Base-by-base conservation (phyloP, 2,888 invertebrate species). In the Chydorus sphaericus region DNA sequence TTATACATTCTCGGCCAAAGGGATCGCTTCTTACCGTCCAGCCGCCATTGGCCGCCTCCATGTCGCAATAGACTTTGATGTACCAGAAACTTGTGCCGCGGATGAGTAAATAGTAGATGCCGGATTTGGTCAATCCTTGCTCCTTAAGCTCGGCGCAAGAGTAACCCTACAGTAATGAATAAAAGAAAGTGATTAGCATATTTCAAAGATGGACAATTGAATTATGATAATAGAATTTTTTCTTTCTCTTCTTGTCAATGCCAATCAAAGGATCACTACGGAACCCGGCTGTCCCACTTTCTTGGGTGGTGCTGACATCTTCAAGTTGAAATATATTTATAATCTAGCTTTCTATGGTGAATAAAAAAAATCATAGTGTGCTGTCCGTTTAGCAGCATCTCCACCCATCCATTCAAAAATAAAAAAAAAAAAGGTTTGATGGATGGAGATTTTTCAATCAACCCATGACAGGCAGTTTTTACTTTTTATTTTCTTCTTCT, bases 41-140 rank as follows among this genome's bases (percentile, higher is more conserved):
- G 56, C 91, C 91, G 57, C 91, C 91, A 65, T 90, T 90, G 33
- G 87, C 82, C 14, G 85, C 75, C 67, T 85, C 85, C 69, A 91
- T 90, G 66, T 91, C 90, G 69, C 91, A 91, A 71, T 77, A 90
- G 18, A 90, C 90, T 69, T 89, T 88, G 60, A 90, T 75, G 75
- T 89, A 91, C 89, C 90, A 90, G 71, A 88, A 91, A 1, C 89
- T 88, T 4, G 89, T 90, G 37, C 90, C 90, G 58, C 89, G 77
- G 63, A 90, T 90, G 74, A 89, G 88, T 56, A 91, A 74, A 67
- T 90, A 90, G 70, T 86, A 91, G 1, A 90, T 85, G 26, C 89
- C 89, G 20, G 85, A 88, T 63, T 86, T 83, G 59, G 82, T 75
- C 84, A 88, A 87, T 29, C 90, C 90, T 39, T 84, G 86, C 65